Evolutionary conservation across 1,140 invertebrate species (phyloP).

Genomic region (Caenorhabditis remanei): DNA sequence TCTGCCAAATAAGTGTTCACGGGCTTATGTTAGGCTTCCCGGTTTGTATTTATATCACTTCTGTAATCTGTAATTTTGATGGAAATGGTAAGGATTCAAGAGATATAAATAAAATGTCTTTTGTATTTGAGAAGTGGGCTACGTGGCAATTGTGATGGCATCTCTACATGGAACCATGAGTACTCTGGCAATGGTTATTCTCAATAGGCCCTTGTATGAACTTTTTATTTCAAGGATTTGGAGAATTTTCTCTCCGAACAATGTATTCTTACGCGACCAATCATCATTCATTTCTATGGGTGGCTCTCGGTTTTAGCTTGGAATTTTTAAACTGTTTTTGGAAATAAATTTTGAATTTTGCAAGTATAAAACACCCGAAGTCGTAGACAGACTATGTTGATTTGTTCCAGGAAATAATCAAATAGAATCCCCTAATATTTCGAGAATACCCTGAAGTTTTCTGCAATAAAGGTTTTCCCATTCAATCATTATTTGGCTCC

Average conservation of each 20-base stretch:
- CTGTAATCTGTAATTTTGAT: neutral
- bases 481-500: neutral
- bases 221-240: neutral
- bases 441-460: neutral
- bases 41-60: neutral
- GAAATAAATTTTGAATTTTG: too few species aligned
- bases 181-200: constrained; percentile 6
- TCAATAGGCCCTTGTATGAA: constrained; percentile 9
- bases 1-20: constrained; percentile 16
- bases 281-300: constrained; percentile 14
- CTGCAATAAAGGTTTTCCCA: neutral
- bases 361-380: too few species aligned
- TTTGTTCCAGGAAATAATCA: too few species aligned
- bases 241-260: neutral
- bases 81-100: neutral
- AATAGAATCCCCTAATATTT: too few species aligned
- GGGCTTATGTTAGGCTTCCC: neutral
- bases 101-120: neutral
- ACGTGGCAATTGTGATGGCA: constrained; percentile 7
- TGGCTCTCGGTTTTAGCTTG: neutral
- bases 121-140: neutral
- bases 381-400: too few species aligned
- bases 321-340: too few species aligned
- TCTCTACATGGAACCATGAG: constrained; percentile 7
- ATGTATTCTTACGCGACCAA: neutral